These are phyloP conservation scores for Echiichthys vipera DNA, from an alignment of 2,797 vertebrate species.

Conservation along the genomic window DNA sequence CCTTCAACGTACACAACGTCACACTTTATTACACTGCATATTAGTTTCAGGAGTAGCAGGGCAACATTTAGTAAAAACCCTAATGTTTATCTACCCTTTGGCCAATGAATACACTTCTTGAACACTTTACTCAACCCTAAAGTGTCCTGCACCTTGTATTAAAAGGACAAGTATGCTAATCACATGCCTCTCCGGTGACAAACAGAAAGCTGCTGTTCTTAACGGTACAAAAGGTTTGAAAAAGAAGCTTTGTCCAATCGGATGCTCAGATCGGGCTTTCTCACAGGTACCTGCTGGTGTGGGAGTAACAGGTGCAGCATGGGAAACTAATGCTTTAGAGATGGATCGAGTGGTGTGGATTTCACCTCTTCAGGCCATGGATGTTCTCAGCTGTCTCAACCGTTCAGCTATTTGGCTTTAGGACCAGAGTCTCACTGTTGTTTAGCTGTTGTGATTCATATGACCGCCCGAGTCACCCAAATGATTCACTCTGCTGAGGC, in stretches of 20 bases:
- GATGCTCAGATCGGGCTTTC: slow-evolving; percentile 55
- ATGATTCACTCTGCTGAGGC: slow-evolving; percentile 15
- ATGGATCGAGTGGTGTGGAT: slow-evolving; percentile 60
- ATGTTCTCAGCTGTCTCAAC: slow-evolving; percentile 66
- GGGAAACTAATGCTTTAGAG: slow-evolving; percentile 60
- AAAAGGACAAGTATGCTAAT: slow-evolving; percentile 50
- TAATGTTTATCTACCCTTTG: slow-evolving; percentile 36
- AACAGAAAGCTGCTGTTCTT: slow-evolving; percentile 61
- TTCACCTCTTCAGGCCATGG: slow-evolving; percentile 67
- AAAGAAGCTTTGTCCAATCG: slow-evolving; percentile 66
- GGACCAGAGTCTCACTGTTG: slow-evolving; percentile 52
- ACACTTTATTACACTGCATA: slow-evolving; percentile 49
- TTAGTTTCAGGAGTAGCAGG: slow-evolving; percentile 18
- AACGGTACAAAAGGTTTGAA: slow-evolving; percentile 67
- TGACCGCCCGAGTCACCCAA: slow-evolving; percentile 1
- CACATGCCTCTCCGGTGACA: slow-evolving; percentile 64
- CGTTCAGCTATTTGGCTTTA: slow-evolving; percentile 29
- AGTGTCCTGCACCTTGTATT: slow-evolving; percentile 1
- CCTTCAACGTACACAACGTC: slow-evolving; percentile 48
- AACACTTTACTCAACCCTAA: slow-evolving; percentile 18
- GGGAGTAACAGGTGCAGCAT: slow-evolving; percentile 74
- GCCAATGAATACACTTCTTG: slow-evolving; percentile 23
- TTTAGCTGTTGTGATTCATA: slow-evolving; percentile 33
- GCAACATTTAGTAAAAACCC: slow-evolving; percentile 32
- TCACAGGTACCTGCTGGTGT: slow-evolving; percentile 63